Evolutionary conservation across 2,888 invertebrate species (phyloP), one percentile per base, ranked within the genome.

Genomic region (Coecobrya sp.): DNA sequence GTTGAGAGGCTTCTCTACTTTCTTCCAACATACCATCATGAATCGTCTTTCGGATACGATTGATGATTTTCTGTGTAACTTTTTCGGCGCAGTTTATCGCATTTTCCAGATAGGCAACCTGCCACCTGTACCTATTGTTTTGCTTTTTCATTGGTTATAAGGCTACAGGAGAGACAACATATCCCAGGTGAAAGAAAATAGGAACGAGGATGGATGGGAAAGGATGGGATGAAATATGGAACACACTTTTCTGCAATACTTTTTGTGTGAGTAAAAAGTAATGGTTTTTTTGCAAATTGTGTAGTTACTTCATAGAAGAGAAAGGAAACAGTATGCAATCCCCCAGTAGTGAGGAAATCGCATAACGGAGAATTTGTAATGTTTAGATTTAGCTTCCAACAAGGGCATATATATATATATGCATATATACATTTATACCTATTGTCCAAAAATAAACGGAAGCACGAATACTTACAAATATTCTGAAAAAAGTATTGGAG

Each of bases 111-210:
- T 25, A 79, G 22, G 49, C n/a, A 55, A 30, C 22, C 84, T 65
- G n/a, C 65, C 81, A 81, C 59, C 36, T 55, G 30, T 30, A 81
- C 81, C 49, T 81, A 81, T 59, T 52, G 52, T 49, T 81, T 62
- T 25, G 11, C 84, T 42, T 84, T 84, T 65, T n/a, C 59, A 62
- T 59, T n/a, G 30, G 7, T 36, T 59, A 0, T 27, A 55, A 16
- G 45, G 16, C 7, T 27, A 30, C 55, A 30, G n/a, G 19, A 16
- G 27, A 30, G 81, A 30, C 55, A 68, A 49, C 42, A 82, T 52
- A 52, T 73, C 70, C 82, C 89, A 89, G 82, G 89, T 89, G 89
- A 68, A 89, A 81, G 65, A 89, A 89, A 81, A 65, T 81, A 82
- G 27, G 25, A 42, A 59, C 52, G 55, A 45, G 87, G 79, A 86